Evolutionary conservation across 2,113 vertebrate genomes (phyloP).

Genomic region (Hippoglossus stenolepis): DNA sequence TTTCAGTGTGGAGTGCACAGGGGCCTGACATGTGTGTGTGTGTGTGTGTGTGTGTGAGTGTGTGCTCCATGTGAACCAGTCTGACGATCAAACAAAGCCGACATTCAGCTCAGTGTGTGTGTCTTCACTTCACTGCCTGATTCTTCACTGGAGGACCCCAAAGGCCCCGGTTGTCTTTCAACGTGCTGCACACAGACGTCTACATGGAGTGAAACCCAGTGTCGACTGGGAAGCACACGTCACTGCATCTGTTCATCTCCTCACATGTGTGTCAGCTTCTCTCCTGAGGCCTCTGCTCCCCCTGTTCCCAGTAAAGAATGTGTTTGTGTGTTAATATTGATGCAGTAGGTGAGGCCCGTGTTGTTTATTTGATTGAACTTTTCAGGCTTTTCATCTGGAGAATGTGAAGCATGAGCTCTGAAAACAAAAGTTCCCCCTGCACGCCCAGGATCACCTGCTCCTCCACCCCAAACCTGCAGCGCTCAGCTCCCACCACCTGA

Average conservation of each 20-base stretch:
- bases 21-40: conserved; percentile 9
- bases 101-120: conserved; percentile 32
- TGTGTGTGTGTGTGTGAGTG: background rate
- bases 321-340: conserved; percentile 42
- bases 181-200: no score
- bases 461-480: conserved; percentile 23
- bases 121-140: background rate
- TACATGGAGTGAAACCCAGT: no score
- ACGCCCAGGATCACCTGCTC: background rate
- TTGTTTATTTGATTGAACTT: conserved; percentile 42
- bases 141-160: no score
- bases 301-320: background rate
- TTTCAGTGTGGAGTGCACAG: conserved; percentile 51
- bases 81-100: conserved; percentile 48
- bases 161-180: no score
- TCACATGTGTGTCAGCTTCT: background rate
- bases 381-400: conserved; percentile 40
- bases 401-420: conserved; percentile 33
- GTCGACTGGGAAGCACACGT: no score
- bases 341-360: conserved; percentile 50
- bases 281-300: background rate
- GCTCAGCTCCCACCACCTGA: background rate
- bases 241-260: no score
- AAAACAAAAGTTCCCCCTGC: conserved; percentile 17
- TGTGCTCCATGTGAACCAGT: background rate